Base-by-base conservation (phyloP, 1,140 invertebrate species). In the Galleria mellonella region DNA sequence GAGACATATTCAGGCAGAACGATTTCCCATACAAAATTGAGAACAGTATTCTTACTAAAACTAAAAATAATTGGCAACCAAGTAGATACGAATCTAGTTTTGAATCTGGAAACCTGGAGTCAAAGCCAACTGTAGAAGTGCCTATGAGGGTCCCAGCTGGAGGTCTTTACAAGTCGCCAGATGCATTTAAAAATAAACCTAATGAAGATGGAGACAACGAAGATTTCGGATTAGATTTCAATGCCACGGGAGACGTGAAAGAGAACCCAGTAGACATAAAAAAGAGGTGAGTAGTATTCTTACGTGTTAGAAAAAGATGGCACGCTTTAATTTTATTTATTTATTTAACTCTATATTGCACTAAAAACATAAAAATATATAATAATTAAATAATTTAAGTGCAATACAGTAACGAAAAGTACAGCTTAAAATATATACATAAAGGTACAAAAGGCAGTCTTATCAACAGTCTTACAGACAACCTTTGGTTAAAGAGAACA, bases 121-220 rank as follows among this genome's bases (percentile, higher is more conserved):
- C 70, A 1, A 70, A 55, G 32, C 76, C 75, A 0, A 83, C 76
- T 0, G 61, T 64, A 0, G 60, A 74, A 30, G 43, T 51, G 0
- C 71, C 77, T 0, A 53, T 67, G 3, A 66, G 55, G 15, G 58
- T 76, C 0, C 75, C 77, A 9, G 79, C 77, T 3, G 79, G 79
- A 5, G 70, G 70, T 0, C 51, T 79, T 0, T 83, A 83, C 53
- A 60, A 69, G 42, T 42, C 51, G 3, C 59, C 68, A 1, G 66
- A 72, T 11, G 44, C 65, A 0, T 76, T 77, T 29, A 69, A 67
- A 47, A 64, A 68, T 5, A 77, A 67, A 36, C 77, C 74, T 0
- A 43, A 46, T 14, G 40, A 47, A 12, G 47, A 55, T 30, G 47
- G 51, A n/a, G 42, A 56, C 15, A 48, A 58, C 17, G 69, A 74